phyloP scores from a whole-genome alignment of 2,113 vertebrate genomes.

The Piprites chloris region DNA sequence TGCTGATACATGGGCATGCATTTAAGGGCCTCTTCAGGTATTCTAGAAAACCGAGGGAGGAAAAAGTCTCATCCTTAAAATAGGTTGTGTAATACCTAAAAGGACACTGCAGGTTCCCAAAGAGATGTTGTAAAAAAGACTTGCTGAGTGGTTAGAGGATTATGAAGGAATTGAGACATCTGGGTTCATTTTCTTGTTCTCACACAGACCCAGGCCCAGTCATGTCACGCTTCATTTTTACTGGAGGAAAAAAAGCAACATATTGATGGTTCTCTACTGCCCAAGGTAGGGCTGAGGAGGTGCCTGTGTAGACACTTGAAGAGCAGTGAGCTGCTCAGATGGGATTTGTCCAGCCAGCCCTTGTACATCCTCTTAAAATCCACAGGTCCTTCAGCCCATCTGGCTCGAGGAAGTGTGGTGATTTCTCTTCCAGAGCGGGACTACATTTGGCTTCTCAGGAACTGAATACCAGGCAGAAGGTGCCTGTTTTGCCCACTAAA shows the following conservation, averaged over 20 bases:
- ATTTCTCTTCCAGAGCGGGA: neutral
- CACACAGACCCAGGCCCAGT: neutral
- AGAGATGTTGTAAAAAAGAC: neutral
- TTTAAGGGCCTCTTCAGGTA: neutral
- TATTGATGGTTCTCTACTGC: neutral
- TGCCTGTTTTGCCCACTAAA: neutral
- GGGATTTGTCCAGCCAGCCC: neutral
- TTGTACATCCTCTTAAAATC: neutral
- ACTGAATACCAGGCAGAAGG: neutral
- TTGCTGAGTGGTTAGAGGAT: neutral
- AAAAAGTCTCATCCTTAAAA: neutral
- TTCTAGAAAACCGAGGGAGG: neutral
- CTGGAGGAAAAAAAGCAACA: neutral
- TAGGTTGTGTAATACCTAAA: neutral
- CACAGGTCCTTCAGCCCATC: neutral
- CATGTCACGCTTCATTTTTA: neutral
- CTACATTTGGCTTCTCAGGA: neutral
- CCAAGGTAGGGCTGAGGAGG: rapidly evolving
- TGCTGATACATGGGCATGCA: neutral
- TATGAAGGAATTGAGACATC: neutral
- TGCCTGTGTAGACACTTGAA: neutral
- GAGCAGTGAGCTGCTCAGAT: neutral
- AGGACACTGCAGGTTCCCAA: neutral
- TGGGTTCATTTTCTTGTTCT: neutral
- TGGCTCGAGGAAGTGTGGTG: neutral